Conservation (phyloP, 2,113 vertebrate species). For the Dicentrarchus labrax region DNA sequence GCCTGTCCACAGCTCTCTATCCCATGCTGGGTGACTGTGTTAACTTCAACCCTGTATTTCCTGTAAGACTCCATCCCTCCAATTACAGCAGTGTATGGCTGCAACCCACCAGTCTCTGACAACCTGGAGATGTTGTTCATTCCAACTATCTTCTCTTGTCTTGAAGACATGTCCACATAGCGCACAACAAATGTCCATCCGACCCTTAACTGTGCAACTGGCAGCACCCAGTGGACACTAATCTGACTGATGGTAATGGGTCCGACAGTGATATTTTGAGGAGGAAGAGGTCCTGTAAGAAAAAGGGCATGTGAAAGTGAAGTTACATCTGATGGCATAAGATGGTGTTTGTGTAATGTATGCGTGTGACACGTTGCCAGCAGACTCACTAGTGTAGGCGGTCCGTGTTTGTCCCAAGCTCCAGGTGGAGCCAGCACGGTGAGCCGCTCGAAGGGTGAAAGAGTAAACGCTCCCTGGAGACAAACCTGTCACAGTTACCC, state of each 20-base stretch:
- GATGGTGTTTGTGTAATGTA: not conserved
- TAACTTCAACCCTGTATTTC: constrained; percentile 85
- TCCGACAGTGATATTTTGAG: constrained; percentile 78
- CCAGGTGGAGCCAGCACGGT: constrained; percentile 77
- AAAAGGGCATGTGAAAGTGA: constrained; percentile 36
- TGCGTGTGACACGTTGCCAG: not conserved
- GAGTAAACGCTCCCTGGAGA: constrained; percentile 85
- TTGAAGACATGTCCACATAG: constrained; percentile 79
- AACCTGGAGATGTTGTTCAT: constrained; percentile 78
- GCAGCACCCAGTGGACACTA: constrained; percentile 82
- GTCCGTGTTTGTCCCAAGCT: constrained; percentile 83
- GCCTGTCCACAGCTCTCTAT: constrained; percentile 82
- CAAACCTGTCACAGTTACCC: constrained; percentile 80
- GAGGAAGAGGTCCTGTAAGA: constrained; percentile 83
- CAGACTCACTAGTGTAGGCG: constrained; percentile 88
- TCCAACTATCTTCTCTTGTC: constrained; percentile 63
- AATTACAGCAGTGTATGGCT: constrained; percentile 79
- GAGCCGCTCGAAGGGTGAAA: constrained; percentile 85
- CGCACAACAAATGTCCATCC: constrained; percentile 83
- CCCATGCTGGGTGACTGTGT: constrained; percentile 82
- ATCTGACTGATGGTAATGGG: constrained; percentile 83
- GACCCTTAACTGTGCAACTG: constrained; percentile 50
- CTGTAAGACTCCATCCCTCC: constrained; percentile 83
- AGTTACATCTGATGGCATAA: not conserved
- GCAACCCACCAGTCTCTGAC: constrained; percentile 64